These are phyloP conservation scores for Streptopelia turtur DNA, from an alignment of 2,797 vertebrate species.

Conservation along the genomic window DNA sequence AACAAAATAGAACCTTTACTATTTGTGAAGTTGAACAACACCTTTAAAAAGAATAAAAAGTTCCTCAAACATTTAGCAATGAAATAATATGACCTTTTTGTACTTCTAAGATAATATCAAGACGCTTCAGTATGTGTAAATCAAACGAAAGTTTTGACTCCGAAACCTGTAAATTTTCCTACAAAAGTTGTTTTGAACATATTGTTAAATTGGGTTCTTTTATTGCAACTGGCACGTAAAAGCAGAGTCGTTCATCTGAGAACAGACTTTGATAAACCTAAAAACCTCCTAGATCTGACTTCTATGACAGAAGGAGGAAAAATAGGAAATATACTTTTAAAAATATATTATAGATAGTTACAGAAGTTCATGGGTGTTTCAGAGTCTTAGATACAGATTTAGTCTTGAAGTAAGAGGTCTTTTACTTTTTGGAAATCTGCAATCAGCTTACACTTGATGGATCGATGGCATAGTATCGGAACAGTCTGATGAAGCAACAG, in stretches of 20 bases:
- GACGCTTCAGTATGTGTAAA: background rate
- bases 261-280: background rate
- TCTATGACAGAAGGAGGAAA: background rate
- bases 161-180: background rate
- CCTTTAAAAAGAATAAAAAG: background rate
- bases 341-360: background rate
- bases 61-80: background rate
- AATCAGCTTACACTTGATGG: background rate
- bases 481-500: background rate
- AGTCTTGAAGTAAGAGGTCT: background rate
- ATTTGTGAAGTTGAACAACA: background rate
- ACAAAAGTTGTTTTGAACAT: background rate
- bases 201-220: background rate
- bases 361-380: background rate
- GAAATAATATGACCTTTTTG: background rate
- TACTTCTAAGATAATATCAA: background rate
- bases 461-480: background rate
- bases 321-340: background rate
- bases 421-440: background rate
- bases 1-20: background rate
- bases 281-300: background rate
- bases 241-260: background rate
- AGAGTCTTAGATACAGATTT: background rate
- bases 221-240: background rate
- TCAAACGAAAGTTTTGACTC: background rate